Evolutionary conservation across 2,888 invertebrate genomes (phyloP), one percentile per base, ranked within the genome.

Genomic region (Formica aserva): DNA sequence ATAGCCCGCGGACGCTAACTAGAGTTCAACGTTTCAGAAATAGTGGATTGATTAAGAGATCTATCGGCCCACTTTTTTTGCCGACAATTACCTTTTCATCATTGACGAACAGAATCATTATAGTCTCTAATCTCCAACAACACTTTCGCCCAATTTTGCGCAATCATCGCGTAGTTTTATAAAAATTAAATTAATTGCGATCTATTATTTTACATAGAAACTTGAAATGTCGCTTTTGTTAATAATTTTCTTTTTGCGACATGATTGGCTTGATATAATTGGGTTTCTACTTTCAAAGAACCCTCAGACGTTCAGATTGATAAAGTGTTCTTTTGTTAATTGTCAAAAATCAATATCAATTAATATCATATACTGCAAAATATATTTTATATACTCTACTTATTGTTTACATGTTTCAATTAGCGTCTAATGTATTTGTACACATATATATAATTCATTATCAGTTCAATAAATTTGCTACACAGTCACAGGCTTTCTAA

Each of bases 31-130:
- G 32, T 41, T 78, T 69, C 71, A 41, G 18, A 60, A 45, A 71
- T 60, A 41, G 69, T 22, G 29, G 35, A 45, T 35, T 55, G 57
- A 78, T 78, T 57, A 57, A 57, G 69, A 78, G 69, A 78, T 69
- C 57, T n/a, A 38, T 57, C 60, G 71, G 41, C 52, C 55, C 48
- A 45, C 22, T n/a, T 60, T 60, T 71, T 71, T 69, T n/a, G 26
- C 26, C 67, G 26, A n/a, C 52, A 57, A 57, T 65, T 38, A 6
- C 5, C 18, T 18, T 52, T 35, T 32, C 22, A 22, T 35, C 26
- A 48, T 65, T 35, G 15, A 65, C 22, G 3, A 74, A 57, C 13
- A 8, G n/a, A 57, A 38, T 72, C 32, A 74, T 29, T 62, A n/a
- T 48, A 48, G 8, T 41, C 29, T 22, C n/a, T 11, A n/a, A 26